Evolutionary conservation across 2,113 vertebrate genomes (phyloP).

Genomic region (Procavia capensis): DNA sequence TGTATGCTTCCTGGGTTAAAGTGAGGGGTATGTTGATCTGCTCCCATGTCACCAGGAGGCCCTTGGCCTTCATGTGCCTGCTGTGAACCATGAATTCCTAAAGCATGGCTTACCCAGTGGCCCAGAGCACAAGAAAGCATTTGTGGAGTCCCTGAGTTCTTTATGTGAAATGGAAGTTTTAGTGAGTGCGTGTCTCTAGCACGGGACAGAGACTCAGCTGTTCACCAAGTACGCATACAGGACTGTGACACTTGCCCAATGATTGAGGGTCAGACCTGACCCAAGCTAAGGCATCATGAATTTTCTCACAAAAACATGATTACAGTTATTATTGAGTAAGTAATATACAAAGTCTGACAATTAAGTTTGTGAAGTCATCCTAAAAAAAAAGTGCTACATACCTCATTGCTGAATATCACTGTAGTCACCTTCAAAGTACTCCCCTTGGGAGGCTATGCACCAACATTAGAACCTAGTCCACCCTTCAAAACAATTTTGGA

Average conservation of each 20-base stretch:
- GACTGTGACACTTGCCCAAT: rapidly evolving
- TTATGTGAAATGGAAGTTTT: rapidly evolving
- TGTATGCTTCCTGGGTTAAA: not conserved
- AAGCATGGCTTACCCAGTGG: rapidly evolving
- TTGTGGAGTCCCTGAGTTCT: not conserved
- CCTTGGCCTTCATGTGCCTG: not conserved
- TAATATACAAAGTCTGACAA: no score
- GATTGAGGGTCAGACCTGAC: not conserved
- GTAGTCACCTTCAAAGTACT: no score
- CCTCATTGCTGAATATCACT: no score
- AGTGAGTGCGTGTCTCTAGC: not conserved
- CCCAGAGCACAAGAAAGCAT: not conserved
- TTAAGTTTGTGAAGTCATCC: no score
- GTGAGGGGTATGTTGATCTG: rapidly evolving
- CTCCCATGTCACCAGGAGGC: rapidly evolving
- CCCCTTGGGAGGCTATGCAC: no score
- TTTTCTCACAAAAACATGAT: rapidly evolving
- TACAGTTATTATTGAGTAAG: rapidly evolving
- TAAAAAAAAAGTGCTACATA: no score
- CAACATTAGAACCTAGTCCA: no score
- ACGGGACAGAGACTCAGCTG: not conserved
- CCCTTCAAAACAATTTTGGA: no score
- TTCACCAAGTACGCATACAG: rapidly evolving
- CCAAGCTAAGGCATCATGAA: not conserved
- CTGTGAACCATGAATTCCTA: not conserved